Base-by-base conservation (phyloP, 1,140 invertebrate genomes). In the Drosophila lini region DNA sequence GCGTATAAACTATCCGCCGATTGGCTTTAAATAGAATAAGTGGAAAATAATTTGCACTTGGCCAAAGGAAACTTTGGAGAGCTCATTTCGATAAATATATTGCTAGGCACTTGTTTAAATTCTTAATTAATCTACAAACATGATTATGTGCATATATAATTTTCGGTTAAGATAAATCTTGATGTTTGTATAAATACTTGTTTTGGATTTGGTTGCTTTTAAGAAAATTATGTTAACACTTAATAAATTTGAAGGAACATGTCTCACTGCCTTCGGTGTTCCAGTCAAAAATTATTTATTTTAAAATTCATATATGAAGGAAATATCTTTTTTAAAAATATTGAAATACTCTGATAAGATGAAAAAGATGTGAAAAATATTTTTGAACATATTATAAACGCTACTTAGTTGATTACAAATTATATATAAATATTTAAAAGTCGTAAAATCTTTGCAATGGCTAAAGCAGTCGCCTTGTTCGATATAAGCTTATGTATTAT, bases 21-120 rank as follows among this genome's bases (percentile, higher is more conserved):
- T 77, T 42, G 57, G 41, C 65, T 58, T 61, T 40, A 34, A 80
- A 59, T 64, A 69, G 56, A 75, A 19, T 81, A 68, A 76, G 40
- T 68, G 70, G 62, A 82, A 60, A 74, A 71, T 70, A 76, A 59
- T 71, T 70, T 71, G 19, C 32, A 38, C 28, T 52, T 32, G 34
- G 19, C 15, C 41, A 22, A 31, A 19, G 40, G 36, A 28, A 60
- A 44, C 58, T 28, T 25, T 13, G 5, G 13, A 34, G 19, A 55
- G 16, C 48, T 50, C 7, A 13, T 41, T 22, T 22, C 22, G 8
- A 28, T 19, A 6, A 6, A 53, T 10, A 53, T 5, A 19, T 9
- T 7, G 2, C 3, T 3, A 16, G 28, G 15, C 7, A 1, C 50
- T 22, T 22, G 50, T 22, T 16, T 13, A 28, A n/a, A 28, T 22